Base-by-base conservation (phyloP, 1,140 invertebrate genomes). In the Tachypleus tridentatus region DNA sequence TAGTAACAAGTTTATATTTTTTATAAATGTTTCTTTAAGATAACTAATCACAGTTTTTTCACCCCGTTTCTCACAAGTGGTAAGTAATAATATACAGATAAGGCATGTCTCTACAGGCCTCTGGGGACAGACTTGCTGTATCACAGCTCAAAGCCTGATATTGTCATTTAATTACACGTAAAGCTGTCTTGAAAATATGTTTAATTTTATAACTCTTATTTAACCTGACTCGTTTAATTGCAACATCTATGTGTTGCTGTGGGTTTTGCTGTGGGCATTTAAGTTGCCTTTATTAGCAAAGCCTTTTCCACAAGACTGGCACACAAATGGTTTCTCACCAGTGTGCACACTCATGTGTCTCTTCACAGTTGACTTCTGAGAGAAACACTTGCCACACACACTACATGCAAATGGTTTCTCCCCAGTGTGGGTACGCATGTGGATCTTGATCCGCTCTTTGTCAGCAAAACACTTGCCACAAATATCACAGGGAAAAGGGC, bases 301-400 rank as follows among this genome's bases (percentile, higher is more conserved):
- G 6, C 62, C 59, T 11, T 57, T 67, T 47, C 51, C 58, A 53
- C 69, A 70, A 2, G 65, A 59, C 8, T 58, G 58, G 49, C 72
- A 73, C 58, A 70, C 70, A 60, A 69, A 72, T 6, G 72, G 72
- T 59, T 62, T 64, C 57, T 70, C 67, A 49, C 67, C 67, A 9
- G 67, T 70, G 56, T 69, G 68, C 4, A 67, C 65, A 58, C 64
- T 91, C 74, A 91, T 91, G 76, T 93, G 90, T 79, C 92, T 89
- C 9, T 89, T 88, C 52, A 94, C 78, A 77, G 95, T 91, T 75
- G 94, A 91, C 77, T 95, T 96, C 53, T 92, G 82, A 74, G 93
- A 94, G 76, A 95, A 92, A 11, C 89, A 81, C 77, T 95, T 95
- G 49, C 82, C 80, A 72, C 91, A 93, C 0, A 87, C 80, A 49